Evolutionary conservation across 2,113 vertebrate genomes (phyloP).

Genomic region (Hyperopisus bebe): DNA sequence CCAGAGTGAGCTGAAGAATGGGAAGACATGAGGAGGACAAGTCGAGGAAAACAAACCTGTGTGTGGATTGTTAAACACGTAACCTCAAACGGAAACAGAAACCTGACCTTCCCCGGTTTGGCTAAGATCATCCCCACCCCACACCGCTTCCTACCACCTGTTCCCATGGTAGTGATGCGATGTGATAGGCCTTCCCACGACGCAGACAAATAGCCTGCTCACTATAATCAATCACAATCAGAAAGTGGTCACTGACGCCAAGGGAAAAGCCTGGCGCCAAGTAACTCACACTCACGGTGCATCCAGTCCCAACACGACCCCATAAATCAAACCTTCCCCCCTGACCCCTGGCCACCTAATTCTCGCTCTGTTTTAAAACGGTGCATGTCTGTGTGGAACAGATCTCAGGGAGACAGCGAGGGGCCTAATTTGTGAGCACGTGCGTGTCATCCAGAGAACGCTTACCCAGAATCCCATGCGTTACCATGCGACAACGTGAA

Average conservation of each 20-base stretch:
- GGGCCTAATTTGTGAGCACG: not conserved
- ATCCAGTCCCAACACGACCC: not conserved
- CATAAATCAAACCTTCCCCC: conserved; percentile 8
- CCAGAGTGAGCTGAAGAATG: not conserved
- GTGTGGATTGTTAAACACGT: not conserved
- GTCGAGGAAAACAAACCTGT: not conserved
- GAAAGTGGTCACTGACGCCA: not conserved
- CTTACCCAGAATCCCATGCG: not conserved
- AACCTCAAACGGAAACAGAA: not conserved
- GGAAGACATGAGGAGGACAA: not conserved
- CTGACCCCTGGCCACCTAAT: not conserved
- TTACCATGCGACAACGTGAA: not conserved
- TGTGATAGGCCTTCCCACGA: not conserved
- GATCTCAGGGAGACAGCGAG: not conserved
- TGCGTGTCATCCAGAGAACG: not conserved
- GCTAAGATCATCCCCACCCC: not conserved
- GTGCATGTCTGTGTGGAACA: not conserved
- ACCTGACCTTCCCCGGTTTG: not conserved
- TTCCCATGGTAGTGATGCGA: not conserved
- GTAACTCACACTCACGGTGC: not conserved
- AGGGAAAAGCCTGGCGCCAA: not conserved
- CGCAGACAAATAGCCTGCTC: not conserved
- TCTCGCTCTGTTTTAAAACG: not conserved
- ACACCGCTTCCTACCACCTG: not conserved
- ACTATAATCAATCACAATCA: conserved; percentile 9